Base-by-base conservation (phyloP, 2,888 invertebrate species). In the Euphydryas editha region DNA sequence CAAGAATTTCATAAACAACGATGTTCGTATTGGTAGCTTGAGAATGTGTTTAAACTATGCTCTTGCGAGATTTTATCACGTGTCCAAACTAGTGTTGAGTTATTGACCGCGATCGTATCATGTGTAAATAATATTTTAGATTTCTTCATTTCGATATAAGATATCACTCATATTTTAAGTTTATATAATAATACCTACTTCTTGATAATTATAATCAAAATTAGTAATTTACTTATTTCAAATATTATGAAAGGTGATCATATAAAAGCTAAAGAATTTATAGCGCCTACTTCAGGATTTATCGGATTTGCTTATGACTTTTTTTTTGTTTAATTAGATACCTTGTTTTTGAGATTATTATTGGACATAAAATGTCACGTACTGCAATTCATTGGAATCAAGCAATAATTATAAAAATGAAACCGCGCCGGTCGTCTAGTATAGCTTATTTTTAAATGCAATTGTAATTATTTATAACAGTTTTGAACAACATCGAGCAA, bases 81-180 rank as follows among this genome's bases (percentile, higher is more conserved):
- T 39, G 30, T 65, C 56, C 81, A 83, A 84, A 86, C 84, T 79
- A 76, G 69, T 71, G 72, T 80, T 80, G 81, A 80, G 71, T 78
- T 69, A 82, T 82, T 10, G 46, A 20, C 61, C 46, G 44, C 46
- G 66, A 66, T 66, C 44, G 36, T 65, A 65, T 60, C 58, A 46
- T 13, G 24, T 59, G 58, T 58, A 42, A 59, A 64, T 64, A 59
- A 58, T 64, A 64, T 56, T 64, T 59, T 64, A n/a, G 51, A 18
- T 10, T 54, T 36, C 13, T 17, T 54, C 30, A 17, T 17, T n/a
- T n/a, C 15, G 8, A 54, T 49, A 24, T 24, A n/a, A 51, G 15
- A n/a, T 51, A 21, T 13, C 24, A 24, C 20, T 18, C 18, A 18
- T 47, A 7, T 20, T 15, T 21, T 13, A 20, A 46, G 18, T 46